Evolutionary conservation across 2,888 invertebrate genomes (phyloP).

Genomic region (Ectemnius continuus): DNA sequence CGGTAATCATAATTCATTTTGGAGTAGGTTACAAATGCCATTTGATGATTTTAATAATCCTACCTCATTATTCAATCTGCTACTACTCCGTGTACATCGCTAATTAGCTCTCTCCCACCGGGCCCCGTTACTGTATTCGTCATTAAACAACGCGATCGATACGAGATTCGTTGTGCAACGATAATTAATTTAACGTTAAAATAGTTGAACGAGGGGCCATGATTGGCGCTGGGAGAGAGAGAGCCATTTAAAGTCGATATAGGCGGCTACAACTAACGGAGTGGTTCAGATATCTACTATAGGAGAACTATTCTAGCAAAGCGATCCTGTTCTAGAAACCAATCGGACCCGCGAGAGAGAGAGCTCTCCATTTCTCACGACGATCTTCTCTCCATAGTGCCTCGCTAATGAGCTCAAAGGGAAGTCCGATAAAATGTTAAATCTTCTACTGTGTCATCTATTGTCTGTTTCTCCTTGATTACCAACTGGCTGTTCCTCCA

Average conservation of each 20-base stretch:
- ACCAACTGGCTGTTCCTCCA: slow-evolving; percentile 8
- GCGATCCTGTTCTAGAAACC: slow-evolving; percentile 34
- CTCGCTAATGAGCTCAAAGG: slow-evolving; percentile 39
- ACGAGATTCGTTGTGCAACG: no score
- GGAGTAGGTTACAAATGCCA: no score
- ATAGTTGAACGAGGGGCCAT: no score
- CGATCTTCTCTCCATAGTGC: slow-evolving; percentile 48
- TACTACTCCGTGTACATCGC: no score
- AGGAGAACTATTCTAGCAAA: slow-evolving; percentile 32
- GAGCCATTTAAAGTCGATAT: not conserved
- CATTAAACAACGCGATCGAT: no score
- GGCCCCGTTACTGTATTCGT: no score
- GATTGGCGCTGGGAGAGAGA: not conserved
- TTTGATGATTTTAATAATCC: no score
- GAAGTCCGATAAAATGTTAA: slow-evolving; percentile 29
- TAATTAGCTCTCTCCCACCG: no score
- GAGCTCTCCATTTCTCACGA: slow-evolving; percentile 35
- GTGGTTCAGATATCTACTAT: slow-evolving; percentile 28
- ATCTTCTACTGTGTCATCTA: slow-evolving; percentile 28
- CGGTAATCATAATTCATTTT: no score
- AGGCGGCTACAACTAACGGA: slow-evolving; percentile 29
- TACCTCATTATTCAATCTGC: no score
- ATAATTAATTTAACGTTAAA: no score
- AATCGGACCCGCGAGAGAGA: not conserved
- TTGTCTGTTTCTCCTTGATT: slow-evolving; percentile 8